These are phyloP conservation scores for Sipha flava DNA, from an alignment of 1,140 invertebrate genomes.

Conservation along the genomic window DNA sequence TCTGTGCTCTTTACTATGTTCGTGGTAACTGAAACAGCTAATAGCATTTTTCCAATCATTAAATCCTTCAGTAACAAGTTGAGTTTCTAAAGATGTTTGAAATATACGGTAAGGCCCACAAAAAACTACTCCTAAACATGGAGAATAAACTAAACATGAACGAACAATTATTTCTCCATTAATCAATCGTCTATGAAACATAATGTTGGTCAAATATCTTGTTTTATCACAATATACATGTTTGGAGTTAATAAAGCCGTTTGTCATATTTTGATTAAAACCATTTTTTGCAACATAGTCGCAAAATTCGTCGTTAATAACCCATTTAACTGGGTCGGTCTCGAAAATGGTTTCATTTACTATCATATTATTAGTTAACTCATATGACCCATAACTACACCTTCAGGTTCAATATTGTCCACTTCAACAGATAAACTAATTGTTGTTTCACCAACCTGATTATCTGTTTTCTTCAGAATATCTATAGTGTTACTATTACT, in stretches of 20 bases:
- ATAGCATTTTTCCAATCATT: conserved; percentile 39
- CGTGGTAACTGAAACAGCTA: conserved; percentile 35
- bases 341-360: neutral
- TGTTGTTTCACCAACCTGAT: no score
- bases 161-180: no score
- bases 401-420: no score
- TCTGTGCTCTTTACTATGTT: conserved; percentile 37
- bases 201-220: no score
- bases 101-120: conserved; percentile 39
- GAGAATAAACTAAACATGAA: no score
- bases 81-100: conserved; percentile 19
- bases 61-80: conserved; percentile 36
- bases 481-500: no score
- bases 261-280: no score
- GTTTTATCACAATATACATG: no score
- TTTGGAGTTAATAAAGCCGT: conserved; percentile 37
- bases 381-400: no score
- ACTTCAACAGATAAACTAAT: no score
- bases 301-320: neutral
- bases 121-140: conserved; percentile 36
- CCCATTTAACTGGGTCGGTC: neutral
- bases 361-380: neutral
- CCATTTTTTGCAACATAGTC: neutral
- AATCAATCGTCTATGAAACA: no score
- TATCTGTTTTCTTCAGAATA: no score